These are phyloP conservation scores for Gymnothorax reevesii DNA, from an alignment of 2,797 vertebrate genomes.

Conservation along the genomic window DNA sequence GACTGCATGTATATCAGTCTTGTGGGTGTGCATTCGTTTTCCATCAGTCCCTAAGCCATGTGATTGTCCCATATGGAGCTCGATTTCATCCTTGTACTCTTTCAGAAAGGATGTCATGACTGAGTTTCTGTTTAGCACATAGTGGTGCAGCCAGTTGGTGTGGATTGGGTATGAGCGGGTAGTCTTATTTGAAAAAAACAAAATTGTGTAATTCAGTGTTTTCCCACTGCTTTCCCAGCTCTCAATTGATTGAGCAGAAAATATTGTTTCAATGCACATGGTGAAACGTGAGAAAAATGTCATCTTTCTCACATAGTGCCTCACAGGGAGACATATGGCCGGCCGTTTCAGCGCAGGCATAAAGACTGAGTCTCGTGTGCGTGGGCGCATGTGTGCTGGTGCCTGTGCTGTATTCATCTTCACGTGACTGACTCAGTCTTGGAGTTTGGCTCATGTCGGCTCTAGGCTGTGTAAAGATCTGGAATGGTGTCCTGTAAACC, in stretches of 20 bases:
- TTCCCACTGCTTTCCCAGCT: neutral
- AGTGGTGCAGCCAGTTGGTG: neutral
- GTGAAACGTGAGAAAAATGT: neutral
- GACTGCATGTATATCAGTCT: too few species aligned
- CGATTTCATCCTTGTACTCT: neutral
- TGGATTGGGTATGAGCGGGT: neutral
- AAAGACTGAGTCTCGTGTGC: neutral
- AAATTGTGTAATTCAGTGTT: neutral
- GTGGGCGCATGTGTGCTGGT: neutral
- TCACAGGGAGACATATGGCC: neutral
- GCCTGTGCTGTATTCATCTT: neutral
- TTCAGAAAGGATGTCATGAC: neutral
- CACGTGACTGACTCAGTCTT: neutral
- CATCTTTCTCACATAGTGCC: neutral
- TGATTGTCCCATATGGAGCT: neutral
- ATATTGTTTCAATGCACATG: neutral
- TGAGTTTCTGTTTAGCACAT: neutral
- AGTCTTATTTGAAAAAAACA: neutral
- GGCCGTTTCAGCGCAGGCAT: neutral
- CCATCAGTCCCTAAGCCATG: neutral
- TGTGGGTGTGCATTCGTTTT: neutral
- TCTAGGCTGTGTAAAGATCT: neutral
- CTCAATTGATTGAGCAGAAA: neutral
- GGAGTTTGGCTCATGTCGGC: neutral
- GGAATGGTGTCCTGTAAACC: neutral